Evolutionary conservation across 1,140 invertebrate genomes (phyloP).

Genomic region (Panonychus citri): DNA sequence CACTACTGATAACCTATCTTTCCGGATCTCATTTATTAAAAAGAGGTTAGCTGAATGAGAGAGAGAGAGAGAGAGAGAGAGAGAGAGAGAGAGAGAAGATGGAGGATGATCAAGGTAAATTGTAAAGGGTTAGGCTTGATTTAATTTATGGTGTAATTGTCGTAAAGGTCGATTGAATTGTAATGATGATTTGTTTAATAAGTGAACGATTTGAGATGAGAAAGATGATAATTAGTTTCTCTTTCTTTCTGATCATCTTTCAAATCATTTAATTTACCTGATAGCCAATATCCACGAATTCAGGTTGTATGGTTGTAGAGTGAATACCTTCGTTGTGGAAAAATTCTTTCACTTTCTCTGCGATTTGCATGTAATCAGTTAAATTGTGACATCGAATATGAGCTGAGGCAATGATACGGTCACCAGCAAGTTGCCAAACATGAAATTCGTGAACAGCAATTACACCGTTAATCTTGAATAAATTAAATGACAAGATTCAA

Average conservation of each 20-base stretch:
- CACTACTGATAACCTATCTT: too few species aligned
- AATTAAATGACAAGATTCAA: too few species aligned
- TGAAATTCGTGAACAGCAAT: constrained; percentile 33
- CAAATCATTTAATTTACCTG: constrained; percentile 4
- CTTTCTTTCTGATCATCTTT: neutral
- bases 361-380: constrained; percentile 28
- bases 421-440: constrained; percentile 32
- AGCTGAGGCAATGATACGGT: constrained; percentile 31
- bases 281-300: constrained; percentile 21
- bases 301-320: constrained; percentile 34
- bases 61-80: neutral
- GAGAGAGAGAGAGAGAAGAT: neutral
- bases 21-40: too few species aligned
- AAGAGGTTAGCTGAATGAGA: too few species aligned
- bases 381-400: constrained; percentile 30
- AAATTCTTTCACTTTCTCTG: constrained; percentile 66
- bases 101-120: too few species aligned
- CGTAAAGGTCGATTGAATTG: neutral
- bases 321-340: constrained; percentile 34
- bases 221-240: neutral
- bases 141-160: too few species aligned
- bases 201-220: neutral
- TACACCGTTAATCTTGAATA: constrained; percentile 27
- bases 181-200: neutral
- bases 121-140: too few species aligned